A percentile compares a stretch with the other conserved stretches of the same genome.
These are phyloP conservation scores for Cybosia mesomella DNA, from an alignment of 2,888 invertebrate species.

Conservation along the genomic window DNA sequence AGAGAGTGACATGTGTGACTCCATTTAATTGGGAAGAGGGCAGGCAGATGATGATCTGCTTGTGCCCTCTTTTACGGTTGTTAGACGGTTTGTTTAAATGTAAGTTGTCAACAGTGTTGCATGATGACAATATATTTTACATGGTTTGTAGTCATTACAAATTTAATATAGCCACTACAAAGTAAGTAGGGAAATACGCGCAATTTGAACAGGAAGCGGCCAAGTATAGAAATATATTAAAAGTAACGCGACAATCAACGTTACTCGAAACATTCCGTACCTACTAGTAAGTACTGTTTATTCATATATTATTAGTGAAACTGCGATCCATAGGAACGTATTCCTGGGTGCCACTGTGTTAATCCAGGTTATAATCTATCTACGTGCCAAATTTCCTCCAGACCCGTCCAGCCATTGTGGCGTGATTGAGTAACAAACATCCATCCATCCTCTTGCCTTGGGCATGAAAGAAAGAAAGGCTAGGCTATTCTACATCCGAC, in stretches of 20 bases:
- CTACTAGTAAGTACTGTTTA: background rate
- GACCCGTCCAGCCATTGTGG: no score
- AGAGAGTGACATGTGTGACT: background rate
- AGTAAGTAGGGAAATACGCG: background rate
- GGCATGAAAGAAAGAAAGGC: no score
- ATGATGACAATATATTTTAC: background rate
- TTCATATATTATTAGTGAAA: background rate
- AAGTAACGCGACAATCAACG: background rate
- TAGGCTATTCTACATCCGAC: no score
- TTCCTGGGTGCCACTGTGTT: background rate
- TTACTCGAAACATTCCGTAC: background rate
- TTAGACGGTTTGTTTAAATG: no score
- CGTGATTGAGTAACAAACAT: no score
- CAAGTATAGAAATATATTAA: background rate
- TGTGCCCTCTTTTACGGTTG: no score
- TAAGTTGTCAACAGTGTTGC: background rate
- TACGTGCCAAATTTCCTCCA: background rate
- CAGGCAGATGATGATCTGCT: background rate
- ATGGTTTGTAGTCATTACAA: background rate
- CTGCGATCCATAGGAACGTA: background rate
- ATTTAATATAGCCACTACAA: background rate
- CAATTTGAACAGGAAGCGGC: background rate
- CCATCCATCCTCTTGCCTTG: no score
- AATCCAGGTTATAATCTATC: no score
- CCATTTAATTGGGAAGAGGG: background rate